phyloP scores from a whole-genome alignment of 2,797 vertebrate genomes.

The Cuculus canorus region DNA sequence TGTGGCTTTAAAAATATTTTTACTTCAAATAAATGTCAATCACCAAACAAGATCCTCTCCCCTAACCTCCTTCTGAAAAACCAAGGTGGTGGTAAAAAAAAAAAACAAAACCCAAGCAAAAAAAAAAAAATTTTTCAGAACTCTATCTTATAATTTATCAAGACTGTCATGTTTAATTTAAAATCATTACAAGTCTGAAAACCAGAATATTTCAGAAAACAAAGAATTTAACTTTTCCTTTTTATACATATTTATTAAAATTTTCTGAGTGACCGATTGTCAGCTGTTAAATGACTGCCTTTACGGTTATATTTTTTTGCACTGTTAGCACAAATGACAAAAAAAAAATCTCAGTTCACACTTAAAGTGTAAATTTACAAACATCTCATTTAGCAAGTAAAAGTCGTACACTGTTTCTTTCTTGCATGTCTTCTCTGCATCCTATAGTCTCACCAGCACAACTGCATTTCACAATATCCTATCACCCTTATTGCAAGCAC shows the following conservation, averaged over 20 bases:
- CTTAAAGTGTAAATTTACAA: neutral
- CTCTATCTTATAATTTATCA: neutral
- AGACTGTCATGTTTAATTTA: neutral
- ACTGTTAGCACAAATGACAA: neutral
- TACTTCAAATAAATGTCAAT: neutral
- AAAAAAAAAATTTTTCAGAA: neutral
- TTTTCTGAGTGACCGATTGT: neutral
- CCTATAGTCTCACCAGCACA: neutral
- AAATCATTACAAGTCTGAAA: neutral
- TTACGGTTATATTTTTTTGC: neutral
- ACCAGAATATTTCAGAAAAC: neutral
- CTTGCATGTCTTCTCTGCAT: neutral
- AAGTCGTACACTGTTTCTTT: neutral
- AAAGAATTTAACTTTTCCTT: neutral
- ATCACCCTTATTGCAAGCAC: neutral
- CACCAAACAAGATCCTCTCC: neutral
- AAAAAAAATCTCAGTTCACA: neutral
- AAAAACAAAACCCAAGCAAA: neutral
- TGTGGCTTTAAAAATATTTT: conserved; percentile 20
- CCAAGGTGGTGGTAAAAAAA: neutral
- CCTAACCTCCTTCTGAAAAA: neutral
- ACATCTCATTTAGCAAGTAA: neutral
- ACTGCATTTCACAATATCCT: neutral
- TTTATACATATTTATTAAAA: neutral
- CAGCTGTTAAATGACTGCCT: neutral